Evolutionary conservation across 2,113 vertebrate species (phyloP), one percentile per base, ranked within the genome.

Genomic region (Monopterus albus): DNA sequence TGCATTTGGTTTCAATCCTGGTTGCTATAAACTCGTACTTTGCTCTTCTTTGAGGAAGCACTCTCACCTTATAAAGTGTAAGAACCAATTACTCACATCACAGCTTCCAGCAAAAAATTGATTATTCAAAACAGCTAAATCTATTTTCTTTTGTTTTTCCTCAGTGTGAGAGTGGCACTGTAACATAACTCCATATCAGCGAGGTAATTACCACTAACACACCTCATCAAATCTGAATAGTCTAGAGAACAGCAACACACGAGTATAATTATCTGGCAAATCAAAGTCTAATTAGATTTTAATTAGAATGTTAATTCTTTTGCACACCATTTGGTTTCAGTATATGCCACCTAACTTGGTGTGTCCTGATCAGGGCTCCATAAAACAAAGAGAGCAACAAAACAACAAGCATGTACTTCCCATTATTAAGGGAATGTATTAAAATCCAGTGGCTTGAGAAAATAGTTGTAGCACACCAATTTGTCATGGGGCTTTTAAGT

Each of bases 221-320:
- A 89, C 85, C 87, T 89, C 88, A 91, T 91, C 87, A 91, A 89
- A 87, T 76, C 75, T 28, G 71, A 86, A 86, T 73, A 82, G 81
- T 81, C 75, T 75, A 67, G 82, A 84, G 81, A 89, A 87, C 78
- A 69, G 71, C 73, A 45, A 79, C 87, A 86, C 87, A 76, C 82
- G 45, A 74, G 75, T 79, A 85, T 86, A 88, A 91, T 91, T 91
- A 88, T 79, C 81, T 80, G 76, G 80, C 85, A 78, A 90, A 89
- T 90, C 85, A 88, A 79, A 89, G 69, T 84, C 71, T 87, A 91
- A 92, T 87, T 81, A 75, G 81, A 67, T 89, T 90, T 88, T 89
- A 90, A 91, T 91, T 88, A 82, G 62, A 85, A 91, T 89, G 86
- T 91, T 90, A 91, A 91, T 92, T 90, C 73, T 53, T 82, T 79